Base-by-base conservation (phyloP, 2,797 vertebrate genomes). In the Sparidentex hasta region DNA sequence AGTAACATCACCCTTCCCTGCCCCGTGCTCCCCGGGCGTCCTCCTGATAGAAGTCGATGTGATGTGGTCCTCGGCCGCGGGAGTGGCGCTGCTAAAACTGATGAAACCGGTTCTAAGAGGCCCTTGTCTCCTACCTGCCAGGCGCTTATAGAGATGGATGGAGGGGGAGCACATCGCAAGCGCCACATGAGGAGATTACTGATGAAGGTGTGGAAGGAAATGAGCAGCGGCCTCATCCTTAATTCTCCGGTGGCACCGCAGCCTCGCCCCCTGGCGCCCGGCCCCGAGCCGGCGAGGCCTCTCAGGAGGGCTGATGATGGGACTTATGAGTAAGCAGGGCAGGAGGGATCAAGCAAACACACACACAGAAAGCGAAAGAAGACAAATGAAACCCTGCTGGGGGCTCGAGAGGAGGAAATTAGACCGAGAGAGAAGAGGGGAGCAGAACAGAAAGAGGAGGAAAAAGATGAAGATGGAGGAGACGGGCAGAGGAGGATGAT, bases 151-250 rank as follows among this genome's bases (percentile, higher is more conserved):
- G 77, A 87, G 81, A 84, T 71, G 81, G 84, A 88, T 85, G 76
- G 73, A 84, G 71, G n/a, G 68, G 68, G 47, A 56, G 66, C 50
- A 62, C 73, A 68, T 82, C 73, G 74, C 67, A 21, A n/a, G 73
- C 57, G 23, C 61, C 62, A 71, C 86, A 88, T 62, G 80, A 87
- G 83, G 74, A 75, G 88, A 81, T 87, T 90, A 89, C 87, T 85
- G 88, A 90, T 90, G 74, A 81, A 81, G 83, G 78, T 72, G 75
- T 74, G 76, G 77, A 67, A 51, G 64, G 78, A 68, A 72, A 72
- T 70, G 84, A 87, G 70, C 44, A 62, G 61, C 56, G 33, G 38
- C 51, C 25, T 83, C 74, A 48, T 76, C 75, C 65, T 78, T 20
- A 18, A 43, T 66, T 71, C 55, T 69, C 58, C 3, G n/a, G 65